phyloP scores from a whole-genome alignment of 2,888 invertebrate species.

The Pyralis farinalis region DNA sequence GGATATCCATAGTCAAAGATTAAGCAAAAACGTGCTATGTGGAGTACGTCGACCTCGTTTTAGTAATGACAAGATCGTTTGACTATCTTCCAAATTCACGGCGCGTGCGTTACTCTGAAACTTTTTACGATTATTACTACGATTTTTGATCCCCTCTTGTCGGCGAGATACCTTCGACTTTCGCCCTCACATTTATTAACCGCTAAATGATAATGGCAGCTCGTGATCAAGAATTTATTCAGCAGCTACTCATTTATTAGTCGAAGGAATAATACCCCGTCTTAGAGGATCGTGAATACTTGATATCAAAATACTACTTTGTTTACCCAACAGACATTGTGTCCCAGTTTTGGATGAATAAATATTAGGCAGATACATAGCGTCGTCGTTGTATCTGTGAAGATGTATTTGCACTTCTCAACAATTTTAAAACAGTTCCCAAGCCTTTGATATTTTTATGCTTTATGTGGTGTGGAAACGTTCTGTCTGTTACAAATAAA shows the following conservation, averaged over 20 bases:
- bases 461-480: no score
- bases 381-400: slow-evolving; percentile 15
- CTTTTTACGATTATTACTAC: slow-evolving; percentile 74
- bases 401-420: slow-evolving; percentile 8
- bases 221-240: slow-evolving; percentile 59
- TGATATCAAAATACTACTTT: slow-evolving; percentile 27
- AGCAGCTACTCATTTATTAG: slow-evolving; percentile 37
- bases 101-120: slow-evolving; percentile 65
- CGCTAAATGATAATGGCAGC: slow-evolving; percentile 66
- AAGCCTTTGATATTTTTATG: neutral
- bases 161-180: slow-evolving; percentile 55
- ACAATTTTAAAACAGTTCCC: neutral
- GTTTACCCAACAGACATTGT: slow-evolving; percentile 26
- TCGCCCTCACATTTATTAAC: slow-evolving; percentile 64
- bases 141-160: slow-evolving; percentile 65
- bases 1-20: slow-evolving; percentile 31
- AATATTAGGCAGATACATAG: slow-evolving; percentile 21
- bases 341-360: slow-evolving; percentile 18
- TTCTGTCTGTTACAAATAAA: no score
- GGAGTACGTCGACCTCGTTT: slow-evolving; percentile 36
- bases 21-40: slow-evolving; percentile 34
- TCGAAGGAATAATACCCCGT: slow-evolving; percentile 24
- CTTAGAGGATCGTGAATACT: slow-evolving; percentile 22
- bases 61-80: slow-evolving; percentile 55
- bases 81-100: slow-evolving; percentile 60